phyloP scores from a whole-genome alignment of 2,888 invertebrate genomes.

The Cyclophora albipunctata region DNA sequence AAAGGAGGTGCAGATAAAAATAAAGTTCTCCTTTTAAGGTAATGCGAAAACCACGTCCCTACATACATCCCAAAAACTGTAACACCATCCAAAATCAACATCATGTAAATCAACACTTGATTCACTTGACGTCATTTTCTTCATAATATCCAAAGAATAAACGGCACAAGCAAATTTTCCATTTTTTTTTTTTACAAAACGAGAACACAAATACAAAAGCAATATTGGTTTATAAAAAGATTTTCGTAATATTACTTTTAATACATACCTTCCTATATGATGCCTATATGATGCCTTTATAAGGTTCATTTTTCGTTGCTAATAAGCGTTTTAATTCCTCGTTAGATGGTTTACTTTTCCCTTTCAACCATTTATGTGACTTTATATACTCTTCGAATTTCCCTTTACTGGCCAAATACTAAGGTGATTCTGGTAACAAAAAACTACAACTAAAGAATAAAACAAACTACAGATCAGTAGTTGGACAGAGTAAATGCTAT shows the following conservation, averaged over 20 bases:
- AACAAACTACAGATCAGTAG: no score
- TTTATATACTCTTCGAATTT: conserved; percentile 25
- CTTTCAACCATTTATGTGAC: conserved; percentile 29
- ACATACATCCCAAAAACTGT: conserved; percentile 31
- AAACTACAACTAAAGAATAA: no score
- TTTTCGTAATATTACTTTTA: neutral
- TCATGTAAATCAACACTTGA: conserved; percentile 27
- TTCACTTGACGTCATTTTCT: conserved; percentile 28
- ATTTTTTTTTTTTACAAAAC: conserved; percentile 6
- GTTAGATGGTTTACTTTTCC: conserved; percentile 20
- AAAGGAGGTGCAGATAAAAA: conserved; percentile 19
- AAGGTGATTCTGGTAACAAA: conserved; percentile 10
- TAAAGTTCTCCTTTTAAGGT: conserved; percentile 22
- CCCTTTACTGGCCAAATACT: conserved; percentile 33
- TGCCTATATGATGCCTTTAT: no score
- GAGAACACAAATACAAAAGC: no score
- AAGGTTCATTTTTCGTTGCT: conserved; percentile 6
- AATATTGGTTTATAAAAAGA: neutral
- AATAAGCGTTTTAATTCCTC: conserved; percentile 26
- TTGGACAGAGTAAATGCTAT: no score
- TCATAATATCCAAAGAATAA: conserved; percentile 34
- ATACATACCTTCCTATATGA: no score
- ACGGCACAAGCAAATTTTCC: conserved; percentile 31
- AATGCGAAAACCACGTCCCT: conserved; percentile 19
- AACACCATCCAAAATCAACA: conserved; percentile 37